A percentile compares a stretch with the other conserved stretches of the same genome.
These are phyloP conservation scores for Notolabrus celidotus DNA, from an alignment of 2,797 vertebrate genomes.

Conservation along the genomic window DNA sequence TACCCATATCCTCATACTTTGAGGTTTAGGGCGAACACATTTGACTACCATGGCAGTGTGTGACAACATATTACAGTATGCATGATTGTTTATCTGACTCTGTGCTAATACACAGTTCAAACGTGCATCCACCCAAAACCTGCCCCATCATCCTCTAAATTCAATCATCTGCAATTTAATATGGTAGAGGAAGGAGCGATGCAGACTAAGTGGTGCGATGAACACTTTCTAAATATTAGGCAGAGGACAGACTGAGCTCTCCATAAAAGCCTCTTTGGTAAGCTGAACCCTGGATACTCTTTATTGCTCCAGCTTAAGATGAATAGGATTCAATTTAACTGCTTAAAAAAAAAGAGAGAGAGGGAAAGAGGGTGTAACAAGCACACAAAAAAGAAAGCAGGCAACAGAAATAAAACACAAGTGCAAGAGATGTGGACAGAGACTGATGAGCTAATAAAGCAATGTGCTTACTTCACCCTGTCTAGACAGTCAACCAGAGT, in stretches of 20 bases:
- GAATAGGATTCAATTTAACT: slow-evolving; percentile 55
- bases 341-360: slow-evolving; percentile 25
- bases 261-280: slow-evolving; percentile 53
- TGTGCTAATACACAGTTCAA: slow-evolving; percentile 1
- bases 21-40: neutral
- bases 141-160: slow-evolving; percentile 21
- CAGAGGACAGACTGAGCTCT: slow-evolving; percentile 24
- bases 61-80: neutral
- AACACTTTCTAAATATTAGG: slow-evolving; percentile 44
- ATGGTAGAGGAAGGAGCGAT: neutral
- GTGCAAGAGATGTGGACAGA: slow-evolving; percentile 33
- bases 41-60: no score
- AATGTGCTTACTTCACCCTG: slow-evolving; percentile 62
- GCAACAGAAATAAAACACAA: slow-evolving; percentile 30
- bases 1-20: neutral
- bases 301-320: slow-evolving; percentile 46
- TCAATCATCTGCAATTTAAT: slow-evolving; percentile 37
- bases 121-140: slow-evolving; percentile 15
- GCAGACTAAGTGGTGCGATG: slow-evolving; percentile 17
- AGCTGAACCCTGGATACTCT: slow-evolving; percentile 40
- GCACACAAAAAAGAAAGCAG: slow-evolving; percentile 1
- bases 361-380: slow-evolving; percentile 2
- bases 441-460: slow-evolving; percentile 61
- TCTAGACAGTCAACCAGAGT: slow-evolving; percentile 63
- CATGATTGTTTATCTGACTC: neutral